Base-by-base conservation (phyloP, 2,797 vertebrate species). In the Rousettus madagascariensis region DNA sequence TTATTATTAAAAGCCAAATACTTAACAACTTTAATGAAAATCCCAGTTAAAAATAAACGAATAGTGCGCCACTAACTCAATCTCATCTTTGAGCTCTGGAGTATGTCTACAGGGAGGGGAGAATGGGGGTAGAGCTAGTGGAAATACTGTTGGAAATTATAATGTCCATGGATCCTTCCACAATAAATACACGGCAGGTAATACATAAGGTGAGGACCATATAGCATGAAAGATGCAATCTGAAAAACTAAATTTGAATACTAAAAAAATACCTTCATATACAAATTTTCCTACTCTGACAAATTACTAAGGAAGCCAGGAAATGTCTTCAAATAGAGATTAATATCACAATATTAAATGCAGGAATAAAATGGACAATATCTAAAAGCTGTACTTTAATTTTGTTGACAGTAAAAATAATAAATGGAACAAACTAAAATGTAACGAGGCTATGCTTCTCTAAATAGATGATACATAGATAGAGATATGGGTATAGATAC, bases 1-100 rank as follows among this genome's bases (percentile, higher is more conserved):
- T 68, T 80, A 38, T 80, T 88, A 79, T 53, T 90, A 82, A 95
- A 86, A 94, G 84, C 17, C 75, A 96, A 92, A 96, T 68, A 94
- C 16, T 36, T 90, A 75, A 79, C 13, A 12, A 86, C 6, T 75
- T 51, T 74, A 80, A 89, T 74, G 33, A 83, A 83, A 85, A 71
- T 93, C 26, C 36, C 96, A 66, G 22, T 17, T 84, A 71, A 61
- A 83, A 65, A 92, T 85, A 93, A 83, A 84, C 22, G 30, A 63
- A 74, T 17, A 49, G 20, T 75, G 16, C 41, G 10, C 41, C 65
- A 86, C 16, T 89, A 93, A 74, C 24, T 63, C 43, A 65, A 71
- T 66, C 13, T 38, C 53, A 82, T 46, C 33, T 88, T 9, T 63
- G 38, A 11, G 49, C 33, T 78, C 71, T 72, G 28, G 30, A 53